Conservation (phyloP, 2,797 vertebrate genomes). For the Lates japonicus region DNA sequence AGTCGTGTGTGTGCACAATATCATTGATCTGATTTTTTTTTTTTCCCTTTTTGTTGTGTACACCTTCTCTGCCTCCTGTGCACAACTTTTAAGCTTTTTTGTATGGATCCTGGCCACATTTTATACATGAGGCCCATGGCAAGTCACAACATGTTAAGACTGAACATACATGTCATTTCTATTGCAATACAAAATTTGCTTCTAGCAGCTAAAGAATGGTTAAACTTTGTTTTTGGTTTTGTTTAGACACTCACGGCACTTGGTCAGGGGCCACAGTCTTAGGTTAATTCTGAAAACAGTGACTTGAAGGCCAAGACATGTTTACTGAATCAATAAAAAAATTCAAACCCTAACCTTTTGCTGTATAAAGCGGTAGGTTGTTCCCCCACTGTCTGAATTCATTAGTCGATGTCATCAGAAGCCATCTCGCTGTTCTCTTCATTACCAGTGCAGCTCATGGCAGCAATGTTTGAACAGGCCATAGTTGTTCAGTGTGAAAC, state of each 20-base stretch:
- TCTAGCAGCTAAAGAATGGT: background rate
- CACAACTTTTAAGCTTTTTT: background rate
- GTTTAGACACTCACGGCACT: background rate
- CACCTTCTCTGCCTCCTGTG: background rate
- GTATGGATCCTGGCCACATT: too few species aligned
- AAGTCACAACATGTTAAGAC: too few species aligned
- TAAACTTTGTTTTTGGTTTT: too few species aligned
- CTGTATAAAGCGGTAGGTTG: background rate
- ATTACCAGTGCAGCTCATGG: constrained; percentile 41
- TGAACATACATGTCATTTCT: background rate
- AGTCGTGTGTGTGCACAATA: background rate
- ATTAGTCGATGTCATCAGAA: constrained; percentile 65
- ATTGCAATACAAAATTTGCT: background rate
- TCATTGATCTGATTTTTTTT: too few species aligned
- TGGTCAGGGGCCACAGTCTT: background rate
- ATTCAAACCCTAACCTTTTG: background rate
- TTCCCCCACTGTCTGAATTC: constrained; percentile 28
- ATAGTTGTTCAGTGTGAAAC: constrained; percentile 36
- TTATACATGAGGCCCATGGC: background rate
- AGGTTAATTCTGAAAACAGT: background rate
- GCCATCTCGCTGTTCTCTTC: constrained; percentile 47
- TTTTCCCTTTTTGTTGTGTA: too few species aligned
- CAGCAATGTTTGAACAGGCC: constrained; percentile 40
- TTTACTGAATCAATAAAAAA: background rate
- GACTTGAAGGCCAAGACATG: background rate